A percentile compares a stretch with the other conserved stretches of the same genome.
Evolutionary conservation across 2,113 vertebrate species (phyloP).

Genomic region (Ranitomeya imitator): DNA sequence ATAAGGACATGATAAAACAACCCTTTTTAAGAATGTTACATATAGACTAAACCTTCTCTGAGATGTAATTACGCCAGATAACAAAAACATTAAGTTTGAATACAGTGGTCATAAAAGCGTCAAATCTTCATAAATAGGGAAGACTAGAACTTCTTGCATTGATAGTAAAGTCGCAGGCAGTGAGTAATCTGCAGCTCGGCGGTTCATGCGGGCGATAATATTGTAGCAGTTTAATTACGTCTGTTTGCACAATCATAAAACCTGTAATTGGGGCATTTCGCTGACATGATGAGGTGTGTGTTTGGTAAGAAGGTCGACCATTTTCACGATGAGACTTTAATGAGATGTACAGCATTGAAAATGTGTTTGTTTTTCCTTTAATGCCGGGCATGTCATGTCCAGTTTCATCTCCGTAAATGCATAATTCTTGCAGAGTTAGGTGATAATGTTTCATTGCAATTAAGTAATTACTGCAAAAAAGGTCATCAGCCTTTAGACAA

Average conservation of each 20-base stretch:
- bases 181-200: neutral
- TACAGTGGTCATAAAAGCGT: neutral
- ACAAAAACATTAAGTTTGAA: neutral
- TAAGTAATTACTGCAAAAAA: conserved; percentile 34
- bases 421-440: neutral
- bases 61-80: neutral
- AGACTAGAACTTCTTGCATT: neutral
- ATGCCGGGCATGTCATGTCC: neutral
- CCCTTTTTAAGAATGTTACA: too few relatives aligned
- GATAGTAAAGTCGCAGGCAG: neutral
- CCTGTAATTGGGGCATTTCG: conserved; percentile 6
- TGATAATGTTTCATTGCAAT: conserved; percentile 31
- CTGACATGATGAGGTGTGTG: conserved; percentile 27
- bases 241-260: neutral
- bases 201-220: neutral
- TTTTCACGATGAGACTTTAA: conserved; percentile 12
- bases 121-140: neutral
- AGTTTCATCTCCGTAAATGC: neutral
- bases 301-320: conserved; percentile 17
- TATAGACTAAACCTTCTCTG: neutral
- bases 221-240: conserved; percentile 3
- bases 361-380: neutral
- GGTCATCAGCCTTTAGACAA: conserved; percentile 35
- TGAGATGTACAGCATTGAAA: conserved; percentile 6
- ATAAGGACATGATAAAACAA: too few relatives aligned